Percentiles rank a stretch among this genome's conserved stretches.
phyloP scores from a whole-genome alignment of 1,140 invertebrate species.

The Aphis craccivora region DNA sequence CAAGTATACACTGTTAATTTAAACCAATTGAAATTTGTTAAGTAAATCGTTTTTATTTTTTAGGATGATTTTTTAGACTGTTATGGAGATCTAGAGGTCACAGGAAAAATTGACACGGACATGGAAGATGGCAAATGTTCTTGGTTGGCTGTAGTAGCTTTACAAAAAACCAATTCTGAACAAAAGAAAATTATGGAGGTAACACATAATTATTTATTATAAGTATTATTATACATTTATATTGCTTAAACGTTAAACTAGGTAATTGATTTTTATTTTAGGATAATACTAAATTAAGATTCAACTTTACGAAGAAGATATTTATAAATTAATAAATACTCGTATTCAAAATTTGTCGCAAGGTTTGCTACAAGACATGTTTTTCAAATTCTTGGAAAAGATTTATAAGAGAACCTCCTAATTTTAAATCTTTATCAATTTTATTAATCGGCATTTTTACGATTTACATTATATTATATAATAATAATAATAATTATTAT shows the following conservation, averaged over 20 bases:
- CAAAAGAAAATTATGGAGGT: slow-evolving; percentile 80
- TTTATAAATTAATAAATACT: slow-evolving; percentile 80
- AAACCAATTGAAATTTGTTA: neutral
- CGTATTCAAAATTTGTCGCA: slow-evolving; percentile 86
- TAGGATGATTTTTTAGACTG: slow-evolving; percentile 96
- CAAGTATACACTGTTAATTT: slow-evolving; percentile 69
- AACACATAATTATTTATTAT: slow-evolving; percentile 18
- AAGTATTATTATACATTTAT: neutral
- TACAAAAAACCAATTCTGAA: slow-evolving; percentile 77
- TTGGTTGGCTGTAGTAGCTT: slow-evolving; percentile 91
- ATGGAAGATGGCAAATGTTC: slow-evolving; percentile 96
- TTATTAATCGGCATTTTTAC: neutral
- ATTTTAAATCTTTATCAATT: neutral
- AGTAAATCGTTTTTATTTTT: neutral
- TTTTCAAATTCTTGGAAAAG: slow-evolving; percentile 82
- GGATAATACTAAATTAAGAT: slow-evolving; percentile 83
- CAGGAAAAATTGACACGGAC: slow-evolving; percentile 88
- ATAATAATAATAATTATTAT: neutral
- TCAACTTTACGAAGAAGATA: slow-evolving; percentile 85
- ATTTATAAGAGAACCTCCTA: slow-evolving; percentile 69
- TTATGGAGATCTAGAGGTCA: slow-evolving; percentile 84
- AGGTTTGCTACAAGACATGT: slow-evolving; percentile 81
- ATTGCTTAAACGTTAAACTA: neutral
- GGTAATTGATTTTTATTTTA: slow-evolving; percentile 64
- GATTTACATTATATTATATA: too few species aligned